Base-by-base conservation (phyloP, 2,797 vertebrate species). In the Parambassis ranga region DNA sequence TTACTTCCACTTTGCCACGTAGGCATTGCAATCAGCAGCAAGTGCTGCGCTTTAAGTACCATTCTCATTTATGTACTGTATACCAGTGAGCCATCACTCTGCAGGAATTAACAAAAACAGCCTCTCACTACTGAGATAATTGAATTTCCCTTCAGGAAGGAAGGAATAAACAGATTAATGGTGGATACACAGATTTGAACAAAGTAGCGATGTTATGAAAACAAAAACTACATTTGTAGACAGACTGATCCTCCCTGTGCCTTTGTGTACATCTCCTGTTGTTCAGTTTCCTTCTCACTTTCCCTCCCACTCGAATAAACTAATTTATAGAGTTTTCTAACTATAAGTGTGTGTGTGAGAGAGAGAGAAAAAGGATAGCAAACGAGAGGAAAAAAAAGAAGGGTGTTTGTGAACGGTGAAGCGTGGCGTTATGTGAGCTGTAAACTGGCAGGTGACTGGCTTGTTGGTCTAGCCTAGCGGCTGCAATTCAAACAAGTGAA, bases 391-490 rank as follows among this genome's bases (percentile, higher is more conserved):
- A 2, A 7, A 22, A 27, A 38, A 20, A 1, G 19, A n/a, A 35
- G 26, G 19, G 20, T 64, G 77, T 68, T 62, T 82, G 59, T 68
- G 75, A 65, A 66, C 72, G 68, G 60, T 16, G 36, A 62, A 79
- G 78, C 62, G 16, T 60, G 9, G 44, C 39, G 16, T 31, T 79
- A 84, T 70, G 77, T 0, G 53, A 65, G 74, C 59, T 63, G 80
- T 79, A 71, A 79, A 73, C 68, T 75, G 77, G 78, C 75, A 83
- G 77, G 65, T 75, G 81, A 79, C 57, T 78, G 69, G 75, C 67
- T 77, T 80, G 73, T 65, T 69, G 79, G 76, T 81, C 61, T 76
- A 75, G 79, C 81, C 52, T 55, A 53, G 67, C 75, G 60, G 71
- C 66, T 69, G 49, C 66, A 65, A 66, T 63, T 46, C 56, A 81